phyloP scores from a whole-genome alignment of 92 coral and sea anemone species.

The Porites divaricata region DNA sequence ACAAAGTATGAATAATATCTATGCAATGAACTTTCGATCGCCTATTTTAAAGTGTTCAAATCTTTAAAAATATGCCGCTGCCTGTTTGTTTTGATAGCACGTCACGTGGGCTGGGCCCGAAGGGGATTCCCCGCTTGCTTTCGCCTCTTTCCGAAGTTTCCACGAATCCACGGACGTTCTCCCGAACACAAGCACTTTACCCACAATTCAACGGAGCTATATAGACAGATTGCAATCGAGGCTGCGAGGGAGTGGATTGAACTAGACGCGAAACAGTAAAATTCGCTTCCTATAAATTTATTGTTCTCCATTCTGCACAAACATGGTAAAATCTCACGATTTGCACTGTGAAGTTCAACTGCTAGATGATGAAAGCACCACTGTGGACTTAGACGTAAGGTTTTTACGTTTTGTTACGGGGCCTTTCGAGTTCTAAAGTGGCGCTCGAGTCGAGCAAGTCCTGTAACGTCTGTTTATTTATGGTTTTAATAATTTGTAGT shows the following conservation, averaged over 20 bases:
- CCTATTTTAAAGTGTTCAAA: too few species aligned
- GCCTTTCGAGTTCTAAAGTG: neutral
- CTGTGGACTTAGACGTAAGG: slow-evolving; percentile 41
- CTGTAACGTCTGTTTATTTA: too few species aligned
- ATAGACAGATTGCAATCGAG: slow-evolving; percentile 25
- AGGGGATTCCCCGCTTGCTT: neutral
- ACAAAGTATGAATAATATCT: neutral
- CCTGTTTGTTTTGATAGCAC: neutral
- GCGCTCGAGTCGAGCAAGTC: too few species aligned
- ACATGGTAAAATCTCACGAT: slow-evolving; percentile 37
- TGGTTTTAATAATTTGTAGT: too few species aligned
- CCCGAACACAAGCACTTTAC: neutral
- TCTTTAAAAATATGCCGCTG: neutral
- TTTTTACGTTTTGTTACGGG: neutral
- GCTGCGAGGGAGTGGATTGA: slow-evolving; percentile 30
- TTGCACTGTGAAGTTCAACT: slow-evolving; percentile 40
- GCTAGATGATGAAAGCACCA: slow-evolving; percentile 43
- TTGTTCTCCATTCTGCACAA: neutral
- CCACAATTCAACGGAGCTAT: slow-evolving; percentile 19
- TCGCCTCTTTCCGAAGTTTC: neutral
- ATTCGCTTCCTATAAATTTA: neutral
- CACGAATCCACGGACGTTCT: neutral
- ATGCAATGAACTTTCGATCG: neutral
- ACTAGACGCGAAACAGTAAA: neutral
- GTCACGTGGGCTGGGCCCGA: neutral